Base-by-base conservation (phyloP, 2,797 vertebrate species). In the Hylomyscus alleni region DNA sequence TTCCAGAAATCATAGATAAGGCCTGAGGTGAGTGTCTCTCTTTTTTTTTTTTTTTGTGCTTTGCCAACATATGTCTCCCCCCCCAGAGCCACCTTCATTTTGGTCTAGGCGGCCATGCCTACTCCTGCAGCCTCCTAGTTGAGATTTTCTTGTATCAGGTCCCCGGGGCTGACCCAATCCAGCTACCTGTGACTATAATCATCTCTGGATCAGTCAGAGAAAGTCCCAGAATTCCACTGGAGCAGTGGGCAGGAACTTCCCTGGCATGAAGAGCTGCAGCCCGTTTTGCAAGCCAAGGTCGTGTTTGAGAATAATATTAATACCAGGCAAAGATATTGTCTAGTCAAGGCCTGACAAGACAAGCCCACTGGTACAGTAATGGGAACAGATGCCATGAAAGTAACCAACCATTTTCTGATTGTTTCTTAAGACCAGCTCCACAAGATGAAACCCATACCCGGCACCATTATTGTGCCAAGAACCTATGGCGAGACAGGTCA, bases 291-390 rank as follows among this genome's bases (percentile, higher is more conserved):
- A 12, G 6, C 26, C 14, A 50, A 88, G 26, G 40, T 37, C 47
- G 50, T 29, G 8, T 44, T 37, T 72, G 76, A 88, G 76, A 94
- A 31, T 31, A 47, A 75, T 3, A 47, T 14, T 52, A 75, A 29
- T 0, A 19, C 29, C 31, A 60, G 11, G 52, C 0, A 8, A 37
- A 20, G 17, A 72, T 5, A 6, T 44, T 2, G 10, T 44, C 5
- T 34, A 84, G 60, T 65, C 40, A 50, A 65, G 82, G 60, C 60
- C 17, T 22, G 29, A 6, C 26, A 65, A 84, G 40, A 84, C 15
- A 34, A 47, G 5, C 26, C 82, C 60, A 84, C 31, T 65, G 29
- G 29, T 22, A 34, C 17, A 7, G 29, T 7, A 29, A 2, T n/a
- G 50, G n/a, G 12, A 19, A 47, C 19, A 40, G 40, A 65, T 67